Conservation (phyloP, 1,140 invertebrate species). For the Muscidifurax raptorellus region DNA sequence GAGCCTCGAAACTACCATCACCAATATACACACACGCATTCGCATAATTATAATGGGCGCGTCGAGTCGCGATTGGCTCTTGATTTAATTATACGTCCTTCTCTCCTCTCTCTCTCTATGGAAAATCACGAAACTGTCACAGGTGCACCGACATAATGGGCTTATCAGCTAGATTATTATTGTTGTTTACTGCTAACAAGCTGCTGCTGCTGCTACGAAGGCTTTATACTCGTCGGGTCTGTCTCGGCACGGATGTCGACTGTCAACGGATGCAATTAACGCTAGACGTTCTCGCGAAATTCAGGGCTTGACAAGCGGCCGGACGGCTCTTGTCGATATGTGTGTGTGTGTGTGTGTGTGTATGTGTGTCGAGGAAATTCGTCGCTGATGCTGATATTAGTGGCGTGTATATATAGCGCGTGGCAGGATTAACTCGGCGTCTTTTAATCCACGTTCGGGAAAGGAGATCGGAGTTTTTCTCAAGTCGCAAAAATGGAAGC, state of each 20-base stretch:
- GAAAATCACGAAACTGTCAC: constrained; percentile 20
- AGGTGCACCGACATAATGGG: neutral
- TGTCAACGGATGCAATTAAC: constrained; percentile 21
- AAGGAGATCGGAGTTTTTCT: no score
- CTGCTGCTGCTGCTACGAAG: neutral
- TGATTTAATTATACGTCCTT: constrained; percentile 31
- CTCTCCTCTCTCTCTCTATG: neutral
- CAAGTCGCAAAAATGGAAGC: no score
- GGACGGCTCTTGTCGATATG: neutral
- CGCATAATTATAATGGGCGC: neutral
- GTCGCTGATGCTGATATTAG: neutral
- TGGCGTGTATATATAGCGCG: no score
- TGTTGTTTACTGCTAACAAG: constrained; percentile 11
- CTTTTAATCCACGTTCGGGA: no score
- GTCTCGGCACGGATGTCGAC: neutral
- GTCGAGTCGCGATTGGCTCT: constrained; percentile 29
- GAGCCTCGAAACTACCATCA: neutral
- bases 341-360: no score
- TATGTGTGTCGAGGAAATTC: neutral
- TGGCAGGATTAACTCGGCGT: no score
- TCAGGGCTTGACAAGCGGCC: neutral
- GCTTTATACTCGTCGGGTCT: neutral
- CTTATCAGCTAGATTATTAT: constrained; percentile 30
- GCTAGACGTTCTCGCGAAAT: neutral
- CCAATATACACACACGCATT: neutral